phyloP scores from a whole-genome alignment of 2,888 invertebrate genomes.

The Cloeon dipterum region DNA sequence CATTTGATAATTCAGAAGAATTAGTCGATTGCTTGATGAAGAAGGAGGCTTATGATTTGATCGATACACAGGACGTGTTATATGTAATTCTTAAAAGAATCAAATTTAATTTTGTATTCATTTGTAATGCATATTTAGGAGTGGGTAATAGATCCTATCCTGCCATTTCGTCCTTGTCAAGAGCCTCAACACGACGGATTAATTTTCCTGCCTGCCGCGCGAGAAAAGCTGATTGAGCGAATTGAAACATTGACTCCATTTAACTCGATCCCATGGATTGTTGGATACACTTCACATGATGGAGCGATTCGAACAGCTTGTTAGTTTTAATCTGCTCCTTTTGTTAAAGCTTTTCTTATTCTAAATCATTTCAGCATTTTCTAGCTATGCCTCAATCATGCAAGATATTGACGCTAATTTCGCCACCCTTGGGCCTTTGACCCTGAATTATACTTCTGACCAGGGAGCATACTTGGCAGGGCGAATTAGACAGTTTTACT shows the following conservation, averaged over 20 bases:
- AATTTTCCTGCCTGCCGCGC: constrained; percentile 14
- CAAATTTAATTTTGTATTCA: constrained; percentile 10
- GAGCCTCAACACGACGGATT: constrained; percentile 37
- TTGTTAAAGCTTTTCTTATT: not conserved
- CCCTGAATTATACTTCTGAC: constrained; percentile 32
- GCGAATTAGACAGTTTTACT: constrained; percentile 26
- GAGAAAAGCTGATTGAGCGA: constrained; percentile 12
- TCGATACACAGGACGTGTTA: constrained; percentile 20
- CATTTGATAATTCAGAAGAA: constrained; percentile 22
- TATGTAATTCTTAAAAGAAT: no score
- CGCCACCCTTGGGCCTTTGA: constrained; percentile 35
- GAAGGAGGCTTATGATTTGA: constrained; percentile 27
- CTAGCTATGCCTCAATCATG: constrained; percentile 26
- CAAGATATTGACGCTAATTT: constrained; percentile 32
- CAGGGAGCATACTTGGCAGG: constrained; percentile 25
- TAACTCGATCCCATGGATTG: constrained; percentile 38
- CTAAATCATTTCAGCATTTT: constrained; percentile 20
- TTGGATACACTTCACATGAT: constrained; percentile 49
- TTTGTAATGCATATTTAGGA: constrained; percentile 28
- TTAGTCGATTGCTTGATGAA: constrained; percentile 36
- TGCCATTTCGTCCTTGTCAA: constrained; percentile 53
- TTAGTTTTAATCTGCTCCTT: constrained; percentile 14
- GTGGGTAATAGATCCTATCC: constrained; percentile 59
- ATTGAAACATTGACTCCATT: constrained; percentile 14
- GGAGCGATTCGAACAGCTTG: constrained; percentile 41